A percentile compares a stretch with the other conserved stretches of the same genome.
Evolutionary conservation across 2,113 vertebrate genomes (phyloP).

Genomic region (Oryzias curvinotus): DNA sequence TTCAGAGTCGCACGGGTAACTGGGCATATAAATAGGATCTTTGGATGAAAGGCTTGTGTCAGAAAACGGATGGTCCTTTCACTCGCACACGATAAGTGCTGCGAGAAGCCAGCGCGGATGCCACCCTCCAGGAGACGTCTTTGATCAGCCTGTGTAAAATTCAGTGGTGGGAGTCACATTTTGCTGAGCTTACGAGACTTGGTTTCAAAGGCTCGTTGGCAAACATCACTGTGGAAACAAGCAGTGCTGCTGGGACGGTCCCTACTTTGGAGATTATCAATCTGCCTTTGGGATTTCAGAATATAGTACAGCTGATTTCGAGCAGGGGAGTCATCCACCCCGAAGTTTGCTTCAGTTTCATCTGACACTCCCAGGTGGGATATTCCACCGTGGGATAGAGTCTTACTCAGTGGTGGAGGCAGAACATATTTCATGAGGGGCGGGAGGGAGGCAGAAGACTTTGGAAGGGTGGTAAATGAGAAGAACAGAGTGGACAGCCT

Average conservation of each 20-base stretch:
- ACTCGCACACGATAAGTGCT: conserved; percentile 37
- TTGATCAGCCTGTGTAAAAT: conserved; percentile 66
- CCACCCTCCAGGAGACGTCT: conserved; percentile 50
- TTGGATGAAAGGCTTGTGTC: conserved; percentile 52
- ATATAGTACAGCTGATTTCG: conserved; percentile 16
- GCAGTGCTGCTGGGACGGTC: conserved; percentile 33
- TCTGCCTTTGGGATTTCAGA: conserved; percentile 23
- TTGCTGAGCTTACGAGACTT: conserved; percentile 63
- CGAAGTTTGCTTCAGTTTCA: conserved; percentile 44
- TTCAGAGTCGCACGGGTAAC: conserved; percentile 66
- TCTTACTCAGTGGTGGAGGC: not conserved
- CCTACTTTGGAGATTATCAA: conserved; percentile 26
- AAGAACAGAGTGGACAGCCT: too few species aligned
- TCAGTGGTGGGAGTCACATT: conserved; percentile 55
- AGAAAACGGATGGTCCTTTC: conserved; percentile 28
- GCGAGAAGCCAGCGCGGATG: conserved; percentile 31
- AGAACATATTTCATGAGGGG: not conserved
- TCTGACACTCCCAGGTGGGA: conserved; percentile 19
- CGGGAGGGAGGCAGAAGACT: not conserved
- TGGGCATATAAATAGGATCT: conserved; percentile 73
- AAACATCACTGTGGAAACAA: conserved; percentile 45
- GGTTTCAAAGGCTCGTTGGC: conserved; percentile 54
- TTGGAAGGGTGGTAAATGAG: too few species aligned
- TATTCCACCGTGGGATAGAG: not conserved
- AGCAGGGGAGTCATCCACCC: conserved; percentile 20